Conservation (phyloP, 2,888 invertebrate genomes). For the Suillia variegata region DNA sequence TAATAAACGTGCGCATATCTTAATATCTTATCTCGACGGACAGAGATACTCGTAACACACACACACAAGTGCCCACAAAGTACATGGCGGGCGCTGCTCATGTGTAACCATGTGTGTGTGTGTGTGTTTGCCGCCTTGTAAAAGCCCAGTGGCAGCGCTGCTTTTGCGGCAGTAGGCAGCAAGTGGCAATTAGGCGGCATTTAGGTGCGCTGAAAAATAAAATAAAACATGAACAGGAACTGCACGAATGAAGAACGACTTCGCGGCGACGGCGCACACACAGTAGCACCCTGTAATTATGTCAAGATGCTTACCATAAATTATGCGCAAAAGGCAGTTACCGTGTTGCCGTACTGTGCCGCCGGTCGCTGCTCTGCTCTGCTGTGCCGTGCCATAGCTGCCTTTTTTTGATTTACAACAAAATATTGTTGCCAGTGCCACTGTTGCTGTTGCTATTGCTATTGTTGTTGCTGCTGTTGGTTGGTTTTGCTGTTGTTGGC, state of each 20-base stretch:
- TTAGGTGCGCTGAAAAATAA: not conserved
- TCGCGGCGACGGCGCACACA: not conserved
- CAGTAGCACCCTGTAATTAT: constrained; percentile 22
- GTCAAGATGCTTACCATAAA: constrained; percentile 5
- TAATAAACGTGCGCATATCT: constrained; percentile 49
- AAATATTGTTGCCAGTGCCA: not conserved
- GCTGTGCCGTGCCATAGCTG: too few relatives aligned
- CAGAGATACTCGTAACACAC: too few relatives aligned
- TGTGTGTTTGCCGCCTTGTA: too few relatives aligned
- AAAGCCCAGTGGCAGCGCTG: not conserved
- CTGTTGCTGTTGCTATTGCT: not conserved
- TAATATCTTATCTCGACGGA: constrained; percentile 39
- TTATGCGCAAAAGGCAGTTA: not conserved
- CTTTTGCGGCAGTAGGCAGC: not conserved
- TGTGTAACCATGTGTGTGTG: not conserved
- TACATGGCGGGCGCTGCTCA: not conserved
- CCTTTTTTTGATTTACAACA: not conserved
- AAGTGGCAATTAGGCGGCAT: constrained; percentile 4
- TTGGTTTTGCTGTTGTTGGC: not conserved
- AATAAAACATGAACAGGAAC: too few relatives aligned
- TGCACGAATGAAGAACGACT: too few relatives aligned
- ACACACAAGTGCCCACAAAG: too few relatives aligned
- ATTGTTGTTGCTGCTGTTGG: not conserved
- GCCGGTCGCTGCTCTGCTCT: too few relatives aligned
- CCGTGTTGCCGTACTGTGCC: not conserved